Conservation (phyloP, 2,113 vertebrate genomes). For the Alouatta palliata region DNA sequence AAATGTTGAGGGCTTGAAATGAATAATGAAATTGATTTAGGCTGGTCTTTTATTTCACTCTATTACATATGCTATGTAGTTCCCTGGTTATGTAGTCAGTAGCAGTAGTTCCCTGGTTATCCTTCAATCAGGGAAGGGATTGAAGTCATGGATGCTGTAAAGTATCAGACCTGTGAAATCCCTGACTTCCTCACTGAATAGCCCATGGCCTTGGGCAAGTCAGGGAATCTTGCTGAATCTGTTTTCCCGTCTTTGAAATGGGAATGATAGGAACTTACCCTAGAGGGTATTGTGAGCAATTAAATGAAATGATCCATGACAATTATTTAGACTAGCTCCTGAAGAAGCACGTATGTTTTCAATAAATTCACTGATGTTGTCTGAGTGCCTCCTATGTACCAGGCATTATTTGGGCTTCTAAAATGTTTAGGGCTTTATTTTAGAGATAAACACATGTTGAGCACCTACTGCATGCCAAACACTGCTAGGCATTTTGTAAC, state of each 20-base stretch:
- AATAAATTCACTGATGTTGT: background rate
- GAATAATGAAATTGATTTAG: background rate
- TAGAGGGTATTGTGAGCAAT: background rate
- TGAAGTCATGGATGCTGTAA: background rate
- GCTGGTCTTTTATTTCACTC: background rate
- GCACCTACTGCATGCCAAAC: background rate
- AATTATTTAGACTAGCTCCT: background rate
- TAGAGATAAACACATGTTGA: background rate
- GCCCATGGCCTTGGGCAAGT: background rate
- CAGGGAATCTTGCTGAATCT: background rate
- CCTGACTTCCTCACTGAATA: no score
- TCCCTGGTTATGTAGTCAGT: rapidly evolving
- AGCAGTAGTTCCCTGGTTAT: no score
- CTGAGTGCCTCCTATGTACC: no score
- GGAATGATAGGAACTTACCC: background rate
- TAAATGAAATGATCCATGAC: background rate
- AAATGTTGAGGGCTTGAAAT: background rate
- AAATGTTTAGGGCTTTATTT: background rate
- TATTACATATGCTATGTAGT: rapidly evolving
- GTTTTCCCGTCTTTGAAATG: background rate
- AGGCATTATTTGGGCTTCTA: background rate
- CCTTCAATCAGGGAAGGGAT: no score
- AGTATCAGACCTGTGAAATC: background rate
- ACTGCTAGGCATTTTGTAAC: background rate
- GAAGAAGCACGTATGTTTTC: background rate